Conservation (phyloP, 2,113 vertebrate genomes). For the Ctenodactylus gundi region DNA sequence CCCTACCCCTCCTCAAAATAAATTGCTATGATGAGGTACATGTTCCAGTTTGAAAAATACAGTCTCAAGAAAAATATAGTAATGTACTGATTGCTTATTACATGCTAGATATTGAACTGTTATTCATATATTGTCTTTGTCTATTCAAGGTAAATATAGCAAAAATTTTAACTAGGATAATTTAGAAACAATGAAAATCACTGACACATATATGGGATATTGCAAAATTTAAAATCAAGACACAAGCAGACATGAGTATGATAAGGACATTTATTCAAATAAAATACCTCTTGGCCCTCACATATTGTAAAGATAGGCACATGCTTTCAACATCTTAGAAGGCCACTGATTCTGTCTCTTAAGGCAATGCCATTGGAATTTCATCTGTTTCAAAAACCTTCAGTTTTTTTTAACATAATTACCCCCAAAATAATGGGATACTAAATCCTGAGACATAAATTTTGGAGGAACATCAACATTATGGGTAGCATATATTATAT, state of each 20-base stretch:
- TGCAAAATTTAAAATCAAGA: neutral
- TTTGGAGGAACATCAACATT: neutral
- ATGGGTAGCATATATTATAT: neutral
- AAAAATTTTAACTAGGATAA: neutral
- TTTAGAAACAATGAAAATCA: neutral
- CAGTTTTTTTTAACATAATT: neutral
- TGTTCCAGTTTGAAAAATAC: neutral
- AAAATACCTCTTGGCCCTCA: no score
- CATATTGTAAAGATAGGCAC: neutral
- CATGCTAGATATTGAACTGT: no score
- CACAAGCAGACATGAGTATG: neutral
- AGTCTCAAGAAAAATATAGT: neutral
- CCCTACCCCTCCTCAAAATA: neutral
- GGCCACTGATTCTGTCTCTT: neutral
- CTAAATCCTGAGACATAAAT: neutral
- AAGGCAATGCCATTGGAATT: fast-evolving
- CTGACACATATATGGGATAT: neutral
- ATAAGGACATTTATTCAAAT: no score
- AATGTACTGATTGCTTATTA: neutral
- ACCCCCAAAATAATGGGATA: no score
- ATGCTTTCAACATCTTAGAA: neutral
- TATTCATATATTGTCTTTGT: neutral
- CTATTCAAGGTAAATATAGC: neutral
- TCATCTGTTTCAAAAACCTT: neutral
- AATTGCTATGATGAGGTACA: neutral